A percentile compares a stretch with the other conserved stretches of the same genome.
Evolutionary conservation across 64 coral and sea anemone species (phyloP).

Genomic region (Montipora capricornis): DNA sequence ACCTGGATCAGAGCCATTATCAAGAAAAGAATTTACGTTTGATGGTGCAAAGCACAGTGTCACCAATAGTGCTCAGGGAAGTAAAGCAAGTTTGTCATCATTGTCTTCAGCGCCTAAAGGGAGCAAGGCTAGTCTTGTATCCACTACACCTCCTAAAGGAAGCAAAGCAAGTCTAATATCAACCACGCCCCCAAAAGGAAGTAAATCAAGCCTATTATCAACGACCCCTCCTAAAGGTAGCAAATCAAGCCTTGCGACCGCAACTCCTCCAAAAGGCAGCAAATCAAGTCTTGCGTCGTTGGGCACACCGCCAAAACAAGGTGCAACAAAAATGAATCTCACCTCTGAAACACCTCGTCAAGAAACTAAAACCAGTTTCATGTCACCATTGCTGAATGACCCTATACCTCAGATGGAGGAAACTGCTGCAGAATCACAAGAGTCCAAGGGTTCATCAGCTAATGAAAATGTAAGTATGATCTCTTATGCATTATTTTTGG

Average conservation of each 20-base stretch:
- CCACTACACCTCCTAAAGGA: slow-evolving; percentile 37
- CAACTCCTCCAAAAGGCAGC: slow-evolving; percentile 12
- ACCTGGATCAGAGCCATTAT: slow-evolving; percentile 69
- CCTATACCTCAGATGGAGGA: neutral
- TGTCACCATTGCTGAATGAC: neutral
- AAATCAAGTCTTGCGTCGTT: neutral
- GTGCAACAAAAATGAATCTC: neutral
- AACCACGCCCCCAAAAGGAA: slow-evolving; percentile 12
- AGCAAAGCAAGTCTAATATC: slow-evolving; percentile 1
- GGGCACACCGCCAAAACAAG: neutral
- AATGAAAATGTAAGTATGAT: slow-evolving; percentile 12
- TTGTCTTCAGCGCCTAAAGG: slow-evolving; percentile 61
- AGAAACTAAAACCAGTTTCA: neutral
- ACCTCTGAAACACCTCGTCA: neutral
- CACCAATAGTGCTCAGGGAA: slow-evolving; percentile 70
- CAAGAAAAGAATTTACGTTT: slow-evolving; percentile 81
- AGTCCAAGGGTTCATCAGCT: neutral
- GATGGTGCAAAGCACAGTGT: slow-evolving; percentile 59
- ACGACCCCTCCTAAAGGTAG: slow-evolving; percentile 16
- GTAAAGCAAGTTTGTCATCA: slow-evolving; percentile 80
- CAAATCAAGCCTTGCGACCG: neutral
- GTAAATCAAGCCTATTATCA: neutral
- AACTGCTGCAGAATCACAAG: neutral
- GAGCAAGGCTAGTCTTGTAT: neutral
- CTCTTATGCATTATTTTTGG: too few relatives aligned